Conservation (phyloP, 2,888 invertebrate genomes). For the Salticus scenicus region DNA sequence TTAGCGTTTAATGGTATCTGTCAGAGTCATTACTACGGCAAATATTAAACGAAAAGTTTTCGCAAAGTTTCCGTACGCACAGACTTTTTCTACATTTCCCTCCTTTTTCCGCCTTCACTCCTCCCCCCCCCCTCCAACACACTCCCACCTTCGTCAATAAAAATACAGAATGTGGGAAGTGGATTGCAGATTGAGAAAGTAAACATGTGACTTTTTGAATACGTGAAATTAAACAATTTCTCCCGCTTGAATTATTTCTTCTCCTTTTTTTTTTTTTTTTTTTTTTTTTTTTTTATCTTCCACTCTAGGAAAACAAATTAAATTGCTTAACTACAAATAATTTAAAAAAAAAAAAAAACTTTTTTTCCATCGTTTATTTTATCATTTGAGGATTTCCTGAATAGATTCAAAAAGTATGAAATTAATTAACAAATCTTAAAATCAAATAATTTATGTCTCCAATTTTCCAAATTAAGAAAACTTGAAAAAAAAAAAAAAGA, state of each 20-base stretch:
- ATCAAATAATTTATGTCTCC: not conserved
- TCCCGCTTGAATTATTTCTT: constrained; percentile 31
- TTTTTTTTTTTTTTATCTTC: constrained; percentile 21
- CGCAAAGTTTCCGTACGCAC: constrained; percentile 53
- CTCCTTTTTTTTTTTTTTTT: constrained; percentile 12
- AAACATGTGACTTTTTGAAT: constrained; percentile 46
- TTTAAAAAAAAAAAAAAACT: not conserved
- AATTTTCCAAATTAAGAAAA: not conserved
- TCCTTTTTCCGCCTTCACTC: not conserved
- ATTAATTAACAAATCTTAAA: not conserved
- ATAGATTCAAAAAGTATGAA: not conserved
- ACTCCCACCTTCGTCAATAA: constrained; percentile 24
- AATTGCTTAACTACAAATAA: not conserved
- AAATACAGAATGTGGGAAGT: constrained; percentile 54
- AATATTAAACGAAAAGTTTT: constrained; percentile 69
- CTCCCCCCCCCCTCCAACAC: not conserved
- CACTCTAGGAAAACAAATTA: not conserved
- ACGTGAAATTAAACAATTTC: constrained; percentile 55
- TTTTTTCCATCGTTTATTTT: not conserved
- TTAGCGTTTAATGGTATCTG: constrained; percentile 61
- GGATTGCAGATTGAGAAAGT: constrained; percentile 48
- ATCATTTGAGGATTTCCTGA: not conserved
- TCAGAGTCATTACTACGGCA: constrained; percentile 68
- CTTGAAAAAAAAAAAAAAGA: not conserved
- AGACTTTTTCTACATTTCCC: constrained; percentile 12